Evolutionary conservation across 1,140 invertebrate species (phyloP), one percentile per base, ranked within the genome.

Genomic region (Drosophila biarmipes): DNA sequence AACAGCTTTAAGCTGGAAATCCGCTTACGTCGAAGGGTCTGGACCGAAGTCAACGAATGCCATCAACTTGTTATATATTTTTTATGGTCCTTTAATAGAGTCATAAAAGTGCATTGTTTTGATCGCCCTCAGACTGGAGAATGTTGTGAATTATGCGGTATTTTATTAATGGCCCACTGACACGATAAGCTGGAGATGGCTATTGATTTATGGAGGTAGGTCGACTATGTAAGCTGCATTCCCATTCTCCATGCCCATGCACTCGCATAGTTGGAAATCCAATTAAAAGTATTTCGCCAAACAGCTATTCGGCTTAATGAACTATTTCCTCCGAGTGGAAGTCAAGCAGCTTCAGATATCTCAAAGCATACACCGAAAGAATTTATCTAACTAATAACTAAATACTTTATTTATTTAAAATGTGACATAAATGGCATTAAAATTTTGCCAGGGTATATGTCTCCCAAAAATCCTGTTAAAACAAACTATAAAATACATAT

Each of bases 51-150:
- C 53, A 42, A 12, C 40, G 40, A 64, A 37, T 37, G 38, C 40
- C 64, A 68, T 66, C 31, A 68, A n/a, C 29, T 45, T 53, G 29
- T 54, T 54, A 69, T 46, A 35, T 37, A 31, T 46, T 34, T 54
- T 68, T 67, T 45, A 69, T 69, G 31, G 49, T n/a, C 31, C 24
- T 69, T 42, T 69, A 48, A 71, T 69, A 27, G 67, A 69, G 67
- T 35, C 35, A 48, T 56, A 48, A 69, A 56, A 69, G 15, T 69
- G 66, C 49, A 56, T 68, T 46, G 48, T 38, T 29, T 24, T 42
- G 48, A 68, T 37, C 38, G n/a, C 10, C 19, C 15, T 63, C 57
- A 29, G 40, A 29, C 17, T 29, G 17, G 10, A 27, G 31, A n/a
- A 62, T 59, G 14, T 46, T 46, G 27, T 29, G 57, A 64, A 46